These are phyloP conservation scores for Drosophila sordidula DNA, from an alignment of 2,888 invertebrate species.

Conservation along the genomic window DNA sequence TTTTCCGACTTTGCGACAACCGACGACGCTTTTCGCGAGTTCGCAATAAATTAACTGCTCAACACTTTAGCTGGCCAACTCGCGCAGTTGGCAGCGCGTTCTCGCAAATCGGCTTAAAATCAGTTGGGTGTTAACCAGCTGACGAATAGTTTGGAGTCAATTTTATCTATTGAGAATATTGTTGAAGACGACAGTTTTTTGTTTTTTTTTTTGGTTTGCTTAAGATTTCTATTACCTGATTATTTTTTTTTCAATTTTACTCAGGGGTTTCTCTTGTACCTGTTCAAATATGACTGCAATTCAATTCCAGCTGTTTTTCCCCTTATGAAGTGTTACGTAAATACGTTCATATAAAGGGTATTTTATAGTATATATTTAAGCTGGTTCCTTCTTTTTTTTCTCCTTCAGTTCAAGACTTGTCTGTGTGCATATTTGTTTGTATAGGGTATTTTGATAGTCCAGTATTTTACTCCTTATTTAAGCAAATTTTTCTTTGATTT, in stretches of 20 bases:
- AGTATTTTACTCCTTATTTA: neutral
- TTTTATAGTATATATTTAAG: too few species aligned
- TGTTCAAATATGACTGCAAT: too few species aligned
- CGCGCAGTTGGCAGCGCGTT: constrained; percentile 4
- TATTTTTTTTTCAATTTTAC: too few species aligned
- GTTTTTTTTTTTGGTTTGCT: neutral
- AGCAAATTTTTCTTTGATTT: constrained; percentile 14
- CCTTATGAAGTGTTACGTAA: too few species aligned
- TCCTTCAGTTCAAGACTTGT: neutral
- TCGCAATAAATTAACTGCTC: constrained; percentile 62
- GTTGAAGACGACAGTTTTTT: too few species aligned
- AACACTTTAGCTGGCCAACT: constrained; percentile 16
- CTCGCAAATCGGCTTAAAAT: constrained; percentile 34
- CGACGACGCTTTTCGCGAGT: constrained; percentile 29
- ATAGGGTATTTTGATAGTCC: constrained; percentile 29
- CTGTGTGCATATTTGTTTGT: neutral
- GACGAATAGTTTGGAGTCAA: constrained; percentile 32
- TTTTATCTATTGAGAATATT: constrained; percentile 29
- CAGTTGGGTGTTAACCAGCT: constrained; percentile 11
- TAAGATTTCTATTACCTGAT: neutral
- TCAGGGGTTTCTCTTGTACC: too few species aligned
- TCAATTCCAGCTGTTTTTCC: too few species aligned
- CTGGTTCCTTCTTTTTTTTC: too few species aligned
- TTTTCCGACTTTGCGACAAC: constrained; percentile 48
- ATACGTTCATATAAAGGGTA: too few species aligned